Evolutionary conservation across 2,888 invertebrate genomes (phyloP), one percentile per base, ranked within the genome.

Genomic region (Pandemis cinnamomeana): DNA sequence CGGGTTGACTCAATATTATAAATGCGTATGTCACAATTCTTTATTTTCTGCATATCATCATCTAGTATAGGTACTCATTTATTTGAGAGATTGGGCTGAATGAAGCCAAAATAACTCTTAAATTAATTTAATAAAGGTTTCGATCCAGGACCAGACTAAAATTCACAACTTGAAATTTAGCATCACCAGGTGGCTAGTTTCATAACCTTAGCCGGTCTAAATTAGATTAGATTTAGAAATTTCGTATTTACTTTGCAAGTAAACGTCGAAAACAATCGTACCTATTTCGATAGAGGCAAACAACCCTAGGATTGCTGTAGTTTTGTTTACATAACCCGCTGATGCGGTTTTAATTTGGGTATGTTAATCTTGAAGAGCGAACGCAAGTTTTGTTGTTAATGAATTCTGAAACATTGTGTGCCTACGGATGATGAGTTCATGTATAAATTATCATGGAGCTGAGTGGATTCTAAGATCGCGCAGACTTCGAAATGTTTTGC

Each of bases 351-450:
- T 62, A 70, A 70, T 70, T 61, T 62, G 62, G 70, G 62, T 70
- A 62, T 51, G 70, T 63, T 70, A 70, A 70, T 70, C 51, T 62
- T 51, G 60, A 70, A 70, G 60, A 69, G 62, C 62, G 70, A 70
- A 70, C 62, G 70, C 51, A 70, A 70, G 70, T 62, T 69, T 62
- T 62, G 70, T 70, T 70, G 70, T 62, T 70, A 70, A 70, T 70
- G 70, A 70, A 70, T 70, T 70, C 70, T 60, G 70, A 62, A 62
- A 70, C 70, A 70, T 70, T 70, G 70, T 70, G 70, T 70, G 70
- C 62, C 51, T 62, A 70, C 51, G 70, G 70, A 70, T 69, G 69
- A 69, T 70, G 70, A 70, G 70, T 70, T 70, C 70, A 70, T 70
- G 62, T 70, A 70, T 70, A 70, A 62, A 70, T 70, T 62, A 70